A percentile compares a stretch with the other conserved stretches of the same genome.
phyloP scores from a whole-genome alignment of 2,888 invertebrate genomes.

The Diarsia dahlii region DNA sequence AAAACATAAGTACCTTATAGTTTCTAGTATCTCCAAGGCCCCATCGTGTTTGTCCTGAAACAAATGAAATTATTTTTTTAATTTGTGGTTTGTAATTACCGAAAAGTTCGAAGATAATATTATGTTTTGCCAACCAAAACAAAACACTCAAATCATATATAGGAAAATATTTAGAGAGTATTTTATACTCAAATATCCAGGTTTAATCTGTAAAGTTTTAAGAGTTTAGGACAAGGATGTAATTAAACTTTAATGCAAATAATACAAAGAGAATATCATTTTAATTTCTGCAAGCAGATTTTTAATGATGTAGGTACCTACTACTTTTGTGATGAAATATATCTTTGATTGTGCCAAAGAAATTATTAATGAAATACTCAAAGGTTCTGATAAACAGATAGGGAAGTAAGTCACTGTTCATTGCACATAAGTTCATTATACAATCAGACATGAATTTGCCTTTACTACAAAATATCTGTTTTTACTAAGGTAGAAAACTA shows the following conservation, averaged over 20 bases:
- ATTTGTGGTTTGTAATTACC: conserved; percentile 10
- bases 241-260: background rate
- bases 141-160: background rate
- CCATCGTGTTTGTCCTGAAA: conserved; percentile 97
- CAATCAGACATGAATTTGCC: background rate
- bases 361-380: background rate
- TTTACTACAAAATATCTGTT: background rate
- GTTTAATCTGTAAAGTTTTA: background rate
- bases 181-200: conserved; percentile 3
- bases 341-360: background rate
- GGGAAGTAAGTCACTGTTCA: background rate
- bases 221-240: background rate
- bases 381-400: background rate
- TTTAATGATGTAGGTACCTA: too few species aligned
- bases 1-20: conserved; percentile 92
- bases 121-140: background rate
- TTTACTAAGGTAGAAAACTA: background rate
- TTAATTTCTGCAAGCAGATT: background rate
- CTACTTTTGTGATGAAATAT: background rate
- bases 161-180: background rate
- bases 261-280: background rate
- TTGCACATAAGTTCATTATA: background rate
- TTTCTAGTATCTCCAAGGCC: conserved; percentile 97
- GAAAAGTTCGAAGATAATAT: background rate
- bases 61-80: conserved; percentile 73